Evolutionary conservation across 1,140 invertebrate species (phyloP), one percentile per base, ranked within the genome.

Genomic region (Lordiphosa collinella): DNA sequence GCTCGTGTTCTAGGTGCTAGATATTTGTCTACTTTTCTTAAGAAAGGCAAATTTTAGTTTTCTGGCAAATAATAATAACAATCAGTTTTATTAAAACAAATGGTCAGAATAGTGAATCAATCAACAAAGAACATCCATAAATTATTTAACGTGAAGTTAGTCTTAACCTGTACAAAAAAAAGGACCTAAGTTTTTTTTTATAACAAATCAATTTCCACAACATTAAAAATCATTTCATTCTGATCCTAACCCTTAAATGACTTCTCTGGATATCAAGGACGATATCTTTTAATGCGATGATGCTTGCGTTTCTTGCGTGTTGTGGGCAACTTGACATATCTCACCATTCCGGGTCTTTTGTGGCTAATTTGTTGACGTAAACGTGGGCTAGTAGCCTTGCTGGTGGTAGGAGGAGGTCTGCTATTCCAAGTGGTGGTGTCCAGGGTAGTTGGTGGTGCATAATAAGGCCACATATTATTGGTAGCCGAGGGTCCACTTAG

Each of bases 231-330:
- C n/a, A n/a, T n/a, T n/a, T n/a, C n/a, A n/a, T n/a, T n/a, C n/a
- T n/a, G n/a, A n/a, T n/a, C n/a, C n/a, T n/a, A 25, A 25, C 22
- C 22, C 22, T 25, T 25, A 25, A 5, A 22, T 6, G 5, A 25
- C 25, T 29, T 11, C 11, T 31, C 1, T 12, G 25, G 2, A 10
- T 4, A 5, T 52, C 52, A 79, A 9, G 49, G 29, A 8, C 78
- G 78, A 70, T 84, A 76, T 52, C 67, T 47, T 38, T 84, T 84
- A 12, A 78, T 66, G 16, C 70, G 63, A 78, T 84, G 63, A 78
- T 84, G 84, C 14, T 84, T 84, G 14, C 78, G 78, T 41, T 84
- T 84, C 54, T 69, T 73, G 4, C 78, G 54, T 5, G 46, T 54
- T 14, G 57, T 76, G 13, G 66, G 29, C 22, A 74, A 11, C 40